Percentiles rank a stretch among this genome's conserved stretches.
Evolutionary conservation across 1,140 invertebrate genomes (phyloP).

Genomic region (Nomia melanderi): DNA sequence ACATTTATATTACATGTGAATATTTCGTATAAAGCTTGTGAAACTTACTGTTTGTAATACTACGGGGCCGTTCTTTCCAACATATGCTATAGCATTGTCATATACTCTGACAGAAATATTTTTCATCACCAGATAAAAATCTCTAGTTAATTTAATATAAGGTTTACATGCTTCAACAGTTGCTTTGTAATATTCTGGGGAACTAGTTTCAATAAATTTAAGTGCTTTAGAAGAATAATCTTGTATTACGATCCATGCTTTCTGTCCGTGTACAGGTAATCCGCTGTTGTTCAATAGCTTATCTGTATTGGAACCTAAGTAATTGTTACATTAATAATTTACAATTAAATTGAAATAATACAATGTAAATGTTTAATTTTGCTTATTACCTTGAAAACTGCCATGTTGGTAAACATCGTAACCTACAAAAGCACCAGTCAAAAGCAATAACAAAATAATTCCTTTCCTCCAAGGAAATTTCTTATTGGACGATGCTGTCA

Average conservation of each 20-base stretch:
- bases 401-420: slow-evolving; percentile 77
- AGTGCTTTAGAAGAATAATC: slow-evolving; percentile 82
- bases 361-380: not conserved
- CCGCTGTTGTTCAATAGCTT: slow-evolving; percentile 84
- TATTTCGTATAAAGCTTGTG: slow-evolving; percentile 1
- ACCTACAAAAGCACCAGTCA: slow-evolving; percentile 71
- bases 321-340: slow-evolving; percentile 16
- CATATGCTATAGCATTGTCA: slow-evolving; percentile 81
- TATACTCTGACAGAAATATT: slow-evolving; percentile 82
- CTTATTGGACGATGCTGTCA: slow-evolving; percentile 71
- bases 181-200: slow-evolving; percentile 84
- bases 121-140: slow-evolving; percentile 81
- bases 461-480: slow-evolving; percentile 77
- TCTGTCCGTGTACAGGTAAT: slow-evolving; percentile 83
- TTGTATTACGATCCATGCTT: slow-evolving; percentile 82
- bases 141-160: slow-evolving; percentile 83
- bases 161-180: slow-evolving; percentile 82
- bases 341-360: not conserved
- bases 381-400: slow-evolving; percentile 74
- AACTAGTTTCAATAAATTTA: slow-evolving; percentile 84
- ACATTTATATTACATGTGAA: slow-evolving; percentile 13
- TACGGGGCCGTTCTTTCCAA: slow-evolving; percentile 84
- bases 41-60: slow-evolving; percentile 83
- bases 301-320: slow-evolving; percentile 81
- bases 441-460: slow-evolving; percentile 72